Evolutionary conservation across 2,797 vertebrate species (phyloP).

Genomic region (Manis javanica): DNA sequence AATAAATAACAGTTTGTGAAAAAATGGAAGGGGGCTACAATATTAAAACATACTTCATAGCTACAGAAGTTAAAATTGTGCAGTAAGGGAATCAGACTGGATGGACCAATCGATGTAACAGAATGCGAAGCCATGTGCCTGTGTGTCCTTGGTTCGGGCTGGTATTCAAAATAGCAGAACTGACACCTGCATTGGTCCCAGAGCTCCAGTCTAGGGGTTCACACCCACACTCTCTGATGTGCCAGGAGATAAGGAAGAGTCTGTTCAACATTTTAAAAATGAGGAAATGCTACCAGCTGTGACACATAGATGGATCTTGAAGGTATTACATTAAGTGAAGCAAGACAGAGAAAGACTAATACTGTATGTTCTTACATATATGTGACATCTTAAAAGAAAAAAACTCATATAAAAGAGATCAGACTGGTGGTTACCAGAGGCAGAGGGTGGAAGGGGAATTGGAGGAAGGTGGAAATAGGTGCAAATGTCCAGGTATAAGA

Average conservation of each 20-base stretch:
- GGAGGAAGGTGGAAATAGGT: background rate
- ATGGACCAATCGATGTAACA: background rate
- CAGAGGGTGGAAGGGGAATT: background rate
- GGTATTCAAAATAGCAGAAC: background rate
- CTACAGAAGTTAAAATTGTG: background rate
- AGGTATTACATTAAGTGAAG: background rate
- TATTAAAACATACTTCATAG: background rate
- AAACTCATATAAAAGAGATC: background rate
- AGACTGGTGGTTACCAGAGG: background rate
- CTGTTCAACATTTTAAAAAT: background rate
- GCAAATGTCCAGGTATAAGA: background rate
- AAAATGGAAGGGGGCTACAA: background rate
- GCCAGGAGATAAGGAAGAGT: background rate
- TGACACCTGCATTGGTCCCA: background rate
- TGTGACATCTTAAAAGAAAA: background rate
- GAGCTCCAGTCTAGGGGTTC: background rate
- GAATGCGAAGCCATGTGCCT: background rate
- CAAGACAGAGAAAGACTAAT: background rate
- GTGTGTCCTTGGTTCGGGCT: background rate
- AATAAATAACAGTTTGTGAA: conserved; percentile 21
- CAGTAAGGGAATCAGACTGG: background rate
- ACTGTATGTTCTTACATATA: background rate
- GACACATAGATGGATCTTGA: background rate
- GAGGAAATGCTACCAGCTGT: background rate
- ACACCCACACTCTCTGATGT: background rate